Conservation (phyloP, 2,888 invertebrate genomes). For the Aphodius sticticus region DNA sequence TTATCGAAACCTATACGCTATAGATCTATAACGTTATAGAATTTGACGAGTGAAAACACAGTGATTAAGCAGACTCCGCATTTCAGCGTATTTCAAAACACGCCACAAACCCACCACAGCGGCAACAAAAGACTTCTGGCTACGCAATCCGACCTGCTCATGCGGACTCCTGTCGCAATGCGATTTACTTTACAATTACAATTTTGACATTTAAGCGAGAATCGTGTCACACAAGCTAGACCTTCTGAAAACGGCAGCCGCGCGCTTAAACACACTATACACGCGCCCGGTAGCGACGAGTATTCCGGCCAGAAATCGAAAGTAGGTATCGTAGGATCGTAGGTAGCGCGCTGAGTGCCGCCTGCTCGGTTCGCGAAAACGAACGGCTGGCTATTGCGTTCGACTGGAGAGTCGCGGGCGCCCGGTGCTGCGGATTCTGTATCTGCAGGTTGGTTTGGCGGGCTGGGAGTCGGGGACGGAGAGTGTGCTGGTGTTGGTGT, state of each 20-base stretch:
- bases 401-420: slow-evolving; percentile 19
- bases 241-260: neutral
- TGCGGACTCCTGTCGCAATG: neutral
- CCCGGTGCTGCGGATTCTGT: slow-evolving; percentile 31
- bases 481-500: too few relatives aligned
- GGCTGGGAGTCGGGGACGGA: too few relatives aligned
- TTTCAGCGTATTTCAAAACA: neutral
- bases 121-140: neutral
- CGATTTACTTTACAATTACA: slow-evolving; percentile 25
- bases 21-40: too few relatives aligned
- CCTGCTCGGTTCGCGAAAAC: neutral
- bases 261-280: neutral
- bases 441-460: slow-evolving; percentile 29
- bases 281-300: neutral
- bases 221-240: neutral
- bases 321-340: neutral
- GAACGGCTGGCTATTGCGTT: too few relatives aligned
- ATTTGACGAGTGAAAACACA: too few relatives aligned
- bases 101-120: neutral
- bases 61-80: neutral
- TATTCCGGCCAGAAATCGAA: slow-evolving; percentile 19
- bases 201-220: slow-evolving; percentile 24
- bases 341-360: slow-evolving; percentile 8
- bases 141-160: neutral
- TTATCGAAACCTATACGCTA: too few relatives aligned